These are phyloP conservation scores for Florisuga fusca DNA, from an alignment of 2,797 vertebrate genomes.

Conservation along the genomic window DNA sequence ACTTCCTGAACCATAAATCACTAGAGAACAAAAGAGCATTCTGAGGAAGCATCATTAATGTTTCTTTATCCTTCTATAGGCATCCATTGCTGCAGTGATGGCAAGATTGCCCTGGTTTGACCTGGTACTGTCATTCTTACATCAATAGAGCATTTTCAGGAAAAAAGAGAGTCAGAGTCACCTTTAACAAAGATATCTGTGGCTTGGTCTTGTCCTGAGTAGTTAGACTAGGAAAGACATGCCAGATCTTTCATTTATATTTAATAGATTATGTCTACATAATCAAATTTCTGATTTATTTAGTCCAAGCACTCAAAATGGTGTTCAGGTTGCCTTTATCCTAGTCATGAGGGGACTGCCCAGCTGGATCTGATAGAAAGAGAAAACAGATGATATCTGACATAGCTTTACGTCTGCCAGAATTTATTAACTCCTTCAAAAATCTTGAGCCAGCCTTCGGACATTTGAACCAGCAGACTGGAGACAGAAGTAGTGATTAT, in stretches of 20 bases:
- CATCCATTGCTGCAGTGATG: background rate
- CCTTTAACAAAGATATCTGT: background rate
- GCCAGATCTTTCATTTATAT: constrained; percentile 10
- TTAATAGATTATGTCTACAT: background rate
- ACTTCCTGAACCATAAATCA: background rate
- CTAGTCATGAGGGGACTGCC: background rate
- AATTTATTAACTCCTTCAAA: constrained; percentile 25
- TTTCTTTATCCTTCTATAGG: background rate
- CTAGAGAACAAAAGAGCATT: background rate
- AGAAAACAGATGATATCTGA: constrained; percentile 43
- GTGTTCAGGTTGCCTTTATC: background rate
- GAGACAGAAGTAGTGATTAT: background rate
- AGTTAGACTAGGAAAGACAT: background rate
- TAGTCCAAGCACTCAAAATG: background rate
- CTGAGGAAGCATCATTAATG: background rate
- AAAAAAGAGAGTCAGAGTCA: background rate
- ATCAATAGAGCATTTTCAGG: background rate
- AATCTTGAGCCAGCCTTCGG: constrained; percentile 37
- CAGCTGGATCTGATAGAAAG: constrained; percentile 36
- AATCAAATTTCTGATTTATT: constrained; percentile 22
- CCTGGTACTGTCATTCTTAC: background rate
- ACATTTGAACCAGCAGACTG: background rate
- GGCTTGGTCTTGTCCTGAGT: background rate
- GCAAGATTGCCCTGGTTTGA: background rate
- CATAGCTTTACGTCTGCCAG: background rate